phyloP scores from a whole-genome alignment of 2,888 invertebrate species.

The Noctua janthina region DNA sequence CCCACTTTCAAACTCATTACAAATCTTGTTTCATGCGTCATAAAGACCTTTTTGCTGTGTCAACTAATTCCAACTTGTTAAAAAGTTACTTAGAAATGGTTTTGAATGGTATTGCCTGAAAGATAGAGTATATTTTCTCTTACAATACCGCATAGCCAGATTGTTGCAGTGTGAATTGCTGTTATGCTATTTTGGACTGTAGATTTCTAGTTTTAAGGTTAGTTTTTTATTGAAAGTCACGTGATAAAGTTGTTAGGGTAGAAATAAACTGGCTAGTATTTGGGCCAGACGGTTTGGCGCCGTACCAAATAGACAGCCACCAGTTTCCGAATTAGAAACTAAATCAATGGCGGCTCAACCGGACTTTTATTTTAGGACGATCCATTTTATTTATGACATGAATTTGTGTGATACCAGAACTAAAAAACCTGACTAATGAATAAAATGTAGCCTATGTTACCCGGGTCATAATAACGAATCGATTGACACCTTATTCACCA shows the following conservation, averaged over 20 bases:
- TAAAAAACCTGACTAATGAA: too few species aligned
- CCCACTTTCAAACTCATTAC: constrained; percentile 10
- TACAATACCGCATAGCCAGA: constrained; percentile 20
- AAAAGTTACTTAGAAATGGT: constrained; percentile 1
- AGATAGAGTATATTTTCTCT: constrained; percentile 32
- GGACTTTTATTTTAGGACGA: constrained; percentile 26
- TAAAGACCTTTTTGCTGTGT: constrained; percentile 43
- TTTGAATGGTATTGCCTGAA: constrained; percentile 1
- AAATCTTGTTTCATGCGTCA: neutral
- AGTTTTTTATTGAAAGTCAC: constrained; percentile 21
- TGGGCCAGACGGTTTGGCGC: constrained; percentile 85
- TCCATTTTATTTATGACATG: neutral
- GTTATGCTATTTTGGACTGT: constrained; percentile 36
- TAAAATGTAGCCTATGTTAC: too few species aligned
- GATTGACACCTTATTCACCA: too few species aligned
- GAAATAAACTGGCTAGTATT: constrained; percentile 72
- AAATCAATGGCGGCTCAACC: constrained; percentile 54
- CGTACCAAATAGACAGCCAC: constrained; percentile 75
- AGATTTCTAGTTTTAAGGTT: neutral
- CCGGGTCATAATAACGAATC: too few species aligned
- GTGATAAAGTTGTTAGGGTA: constrained; percentile 49
- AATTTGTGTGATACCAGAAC: too few species aligned
- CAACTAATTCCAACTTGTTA: constrained; percentile 21
- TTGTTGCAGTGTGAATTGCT: neutral
- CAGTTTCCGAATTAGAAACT: constrained; percentile 64